These are phyloP conservation scores for Malurus alboscapulatus DNA, from an alignment of 2,113 vertebrate genomes.

Conservation along the genomic window DNA sequence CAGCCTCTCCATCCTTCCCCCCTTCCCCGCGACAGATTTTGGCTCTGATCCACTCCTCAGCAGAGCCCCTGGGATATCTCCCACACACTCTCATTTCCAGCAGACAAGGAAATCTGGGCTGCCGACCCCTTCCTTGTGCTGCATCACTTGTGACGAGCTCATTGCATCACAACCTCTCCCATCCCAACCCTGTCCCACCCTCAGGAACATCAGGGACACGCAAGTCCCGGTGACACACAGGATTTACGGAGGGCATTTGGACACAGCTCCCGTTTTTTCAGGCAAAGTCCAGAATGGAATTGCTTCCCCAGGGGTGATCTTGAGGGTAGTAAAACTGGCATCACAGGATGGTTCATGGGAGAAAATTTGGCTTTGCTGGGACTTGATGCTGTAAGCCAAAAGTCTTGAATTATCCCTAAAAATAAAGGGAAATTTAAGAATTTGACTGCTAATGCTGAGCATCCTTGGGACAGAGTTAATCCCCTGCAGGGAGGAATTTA, in stretches of 20 bases:
- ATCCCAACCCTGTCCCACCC: accelerated
- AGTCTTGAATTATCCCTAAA: background rate
- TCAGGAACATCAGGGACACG: accelerated
- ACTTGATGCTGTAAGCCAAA: accelerated
- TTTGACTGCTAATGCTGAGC: accelerated
- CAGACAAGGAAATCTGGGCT: background rate
- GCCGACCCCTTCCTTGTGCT: accelerated
- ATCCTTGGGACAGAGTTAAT: background rate
- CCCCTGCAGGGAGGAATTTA: accelerated
- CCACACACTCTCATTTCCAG: accelerated
- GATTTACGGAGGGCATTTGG: too few species aligned
- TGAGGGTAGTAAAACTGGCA: accelerated
- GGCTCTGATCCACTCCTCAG: accelerated
- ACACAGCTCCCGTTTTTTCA: accelerated
- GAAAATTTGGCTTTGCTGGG: background rate
- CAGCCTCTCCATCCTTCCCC: background rate
- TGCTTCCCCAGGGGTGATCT: accelerated
- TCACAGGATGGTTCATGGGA: accelerated
- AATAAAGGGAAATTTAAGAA: accelerated
- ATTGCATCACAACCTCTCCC: background rate
- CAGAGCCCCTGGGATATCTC: too few species aligned
- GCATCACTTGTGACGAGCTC: accelerated
- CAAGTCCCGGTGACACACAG: accelerated
- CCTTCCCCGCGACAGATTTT: accelerated
- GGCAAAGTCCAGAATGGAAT: background rate